These are phyloP conservation scores for Alfaro cultratus DNA, from an alignment of 2,797 vertebrate species.

Conservation along the genomic window DNA sequence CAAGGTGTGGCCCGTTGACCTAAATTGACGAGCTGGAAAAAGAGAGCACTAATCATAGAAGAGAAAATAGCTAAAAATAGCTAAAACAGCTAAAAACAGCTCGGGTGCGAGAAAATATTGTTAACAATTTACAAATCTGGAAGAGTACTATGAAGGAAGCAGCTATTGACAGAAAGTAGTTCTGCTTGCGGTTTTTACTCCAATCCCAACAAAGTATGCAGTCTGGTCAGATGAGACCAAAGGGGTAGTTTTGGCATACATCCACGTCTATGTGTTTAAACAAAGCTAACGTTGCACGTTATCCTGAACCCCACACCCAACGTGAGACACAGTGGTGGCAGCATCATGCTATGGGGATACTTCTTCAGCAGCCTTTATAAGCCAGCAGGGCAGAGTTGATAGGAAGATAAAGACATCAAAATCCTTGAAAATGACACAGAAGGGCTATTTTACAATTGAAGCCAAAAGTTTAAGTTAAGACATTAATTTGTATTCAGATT, in stretches of 20 bases:
- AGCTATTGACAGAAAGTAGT: neutral
- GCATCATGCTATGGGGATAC: neutral
- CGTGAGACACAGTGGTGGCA: neutral
- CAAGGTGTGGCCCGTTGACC: neutral
- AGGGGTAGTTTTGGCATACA: neutral
- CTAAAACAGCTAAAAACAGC: neutral
- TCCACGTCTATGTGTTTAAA: neutral
- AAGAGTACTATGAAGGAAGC: neutral
- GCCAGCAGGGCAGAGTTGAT: neutral
- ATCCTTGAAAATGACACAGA: neutral
- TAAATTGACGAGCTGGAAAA: neutral
- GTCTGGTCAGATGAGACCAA: neutral
- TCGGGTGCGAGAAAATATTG: neutral
- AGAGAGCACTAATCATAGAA: neutral
- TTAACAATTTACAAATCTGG: neutral
- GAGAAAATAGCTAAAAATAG: neutral
- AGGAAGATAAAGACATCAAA: neutral
- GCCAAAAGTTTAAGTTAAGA: neutral
- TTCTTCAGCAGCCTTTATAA: neutral
- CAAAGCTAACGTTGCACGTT: neutral
- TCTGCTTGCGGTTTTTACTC: neutral
- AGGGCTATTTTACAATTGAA: neutral
- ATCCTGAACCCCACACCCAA: neutral
- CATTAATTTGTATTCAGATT: neutral
- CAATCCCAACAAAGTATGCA: neutral